A percentile compares a stretch with the other conserved stretches of the same genome.
Evolutionary conservation across 1,140 invertebrate species (phyloP).

Genomic region (Whitmania pigra): DNA sequence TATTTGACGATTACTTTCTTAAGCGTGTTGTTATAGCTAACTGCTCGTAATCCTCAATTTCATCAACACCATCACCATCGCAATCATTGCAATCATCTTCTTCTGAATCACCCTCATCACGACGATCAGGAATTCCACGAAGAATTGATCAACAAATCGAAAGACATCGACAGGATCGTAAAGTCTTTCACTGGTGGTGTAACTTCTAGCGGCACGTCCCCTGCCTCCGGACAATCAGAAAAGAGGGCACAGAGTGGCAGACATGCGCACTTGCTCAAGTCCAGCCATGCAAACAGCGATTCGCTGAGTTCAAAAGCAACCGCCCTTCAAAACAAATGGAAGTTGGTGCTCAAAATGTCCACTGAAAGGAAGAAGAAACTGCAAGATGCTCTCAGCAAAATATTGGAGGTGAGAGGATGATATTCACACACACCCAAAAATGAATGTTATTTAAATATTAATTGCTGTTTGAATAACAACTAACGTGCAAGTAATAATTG

Average conservation of each 20-base stretch:
- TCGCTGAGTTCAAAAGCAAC: conserved; percentile 54
- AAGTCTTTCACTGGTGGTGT: conserved; percentile 26
- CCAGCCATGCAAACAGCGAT: conserved; percentile 30
- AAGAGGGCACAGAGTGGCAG: conserved; percentile 26
- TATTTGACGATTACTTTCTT: conserved; percentile 21
- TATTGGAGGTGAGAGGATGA: conserved; percentile 54
- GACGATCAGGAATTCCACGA: conserved; percentile 41
- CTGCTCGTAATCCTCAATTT: neutral
- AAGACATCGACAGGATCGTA: conserved; percentile 37
- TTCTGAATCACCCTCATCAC: conserved; percentile 14
- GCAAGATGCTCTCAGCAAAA: conserved; percentile 77
- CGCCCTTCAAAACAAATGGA: conserved; percentile 87
- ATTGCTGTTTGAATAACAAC: too few species aligned
- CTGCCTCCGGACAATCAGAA: neutral
- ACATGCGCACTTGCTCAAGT: conserved; percentile 30
- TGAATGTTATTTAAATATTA: too few species aligned
- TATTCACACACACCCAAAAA: too few species aligned
- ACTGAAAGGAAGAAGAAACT: conserved; percentile 85
- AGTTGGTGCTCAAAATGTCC: conserved; percentile 84
- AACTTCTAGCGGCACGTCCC: neutral
- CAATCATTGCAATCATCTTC: neutral
- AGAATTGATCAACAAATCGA: conserved; percentile 36
- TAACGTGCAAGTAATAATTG: too few species aligned
- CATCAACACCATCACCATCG: neutral
- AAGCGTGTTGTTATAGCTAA: neutral